Percentiles rank a stretch among this genome's conserved stretches.
phyloP scores from a whole-genome alignment of 2,888 invertebrate species.

The Limnephilus auricula region DNA sequence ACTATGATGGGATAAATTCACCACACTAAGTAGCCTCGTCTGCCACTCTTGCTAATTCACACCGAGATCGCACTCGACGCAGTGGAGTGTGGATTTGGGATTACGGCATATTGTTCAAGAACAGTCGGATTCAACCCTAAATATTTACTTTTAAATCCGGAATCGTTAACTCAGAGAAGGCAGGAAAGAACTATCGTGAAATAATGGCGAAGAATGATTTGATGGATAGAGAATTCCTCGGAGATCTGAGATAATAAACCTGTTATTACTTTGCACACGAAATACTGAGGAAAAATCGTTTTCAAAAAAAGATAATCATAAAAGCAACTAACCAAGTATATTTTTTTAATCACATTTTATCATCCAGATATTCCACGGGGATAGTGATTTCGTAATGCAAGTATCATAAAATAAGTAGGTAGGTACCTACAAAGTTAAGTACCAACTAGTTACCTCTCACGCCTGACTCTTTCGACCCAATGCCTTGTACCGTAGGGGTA shows the following conservation, averaged over 20 bases:
- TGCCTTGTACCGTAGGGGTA: no score
- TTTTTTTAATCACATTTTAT: background rate
- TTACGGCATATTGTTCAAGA: background rate
- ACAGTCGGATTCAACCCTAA: background rate
- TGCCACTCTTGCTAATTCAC: constrained; percentile 2
- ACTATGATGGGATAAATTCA: background rate
- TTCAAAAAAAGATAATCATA: background rate
- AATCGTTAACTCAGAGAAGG: background rate
- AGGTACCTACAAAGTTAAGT: no score
- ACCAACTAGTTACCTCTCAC: no score
- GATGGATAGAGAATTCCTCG: background rate
- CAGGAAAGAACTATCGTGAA: background rate
- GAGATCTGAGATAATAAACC: background rate
- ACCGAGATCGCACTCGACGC: background rate
- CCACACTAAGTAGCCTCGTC: background rate
- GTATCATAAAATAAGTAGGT: no score
- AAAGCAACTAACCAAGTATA: background rate
- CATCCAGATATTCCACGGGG: no score
- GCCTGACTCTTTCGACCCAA: no score
- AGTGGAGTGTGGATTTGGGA: background rate
- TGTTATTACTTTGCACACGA: background rate
- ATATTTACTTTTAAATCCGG: background rate
- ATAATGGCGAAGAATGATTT: background rate
- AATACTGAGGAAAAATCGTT: background rate
- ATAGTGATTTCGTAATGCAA: background rate